Evolutionary conservation across 2,888 invertebrate genomes (phyloP), one percentile per base, ranked within the genome.

Genomic region (Cenopis cana): DNA sequence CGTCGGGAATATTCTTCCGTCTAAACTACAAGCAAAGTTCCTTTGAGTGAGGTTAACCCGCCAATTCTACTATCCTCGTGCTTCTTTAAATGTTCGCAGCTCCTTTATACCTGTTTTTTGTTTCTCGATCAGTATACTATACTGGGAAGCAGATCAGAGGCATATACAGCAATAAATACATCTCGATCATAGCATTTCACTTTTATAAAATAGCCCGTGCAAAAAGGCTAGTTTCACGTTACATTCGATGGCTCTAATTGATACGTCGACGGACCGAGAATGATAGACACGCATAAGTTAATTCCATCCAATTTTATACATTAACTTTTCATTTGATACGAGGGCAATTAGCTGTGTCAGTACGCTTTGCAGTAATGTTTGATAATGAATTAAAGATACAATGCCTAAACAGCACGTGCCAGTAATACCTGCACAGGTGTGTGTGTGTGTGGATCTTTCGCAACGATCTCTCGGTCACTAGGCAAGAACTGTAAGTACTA

Each of bases 221-320:
- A 72, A 60, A 62, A 68, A 69, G 14, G 52, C 20, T 20, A 69
- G 73, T 72, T 74, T 75, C 76, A 76, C 75, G 72, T 77, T 69
- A 74, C 77, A 76, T 78, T 79, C 76, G 75, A 79, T 81, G 74
- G 74, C 68, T 67, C 69, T 83, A 83, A 85, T 83, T 81, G 82
- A 79, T 81, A 76, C 75, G 73, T 73, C 68, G 79, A 76, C 79
- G 80, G 75, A 80, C 78, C 77, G 80, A 81, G 82, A 79, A 79
- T 78, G 61, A 76, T 74, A 66, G 80, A 82, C 85, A 85, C 85
- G 86, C 86, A 82, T 76, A 61, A 72, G 69, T 78, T 74, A 55
- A 79, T 80, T 82, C 78, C 75, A 79, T 72, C 76, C 78, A 77
- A 78, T 80, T 79, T 82, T 77, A 76, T 49, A 73, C 66, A 66